Conservation (phyloP, 53 echinoderm and acorn worm genomes). For the Crossaster papposus region DNA sequence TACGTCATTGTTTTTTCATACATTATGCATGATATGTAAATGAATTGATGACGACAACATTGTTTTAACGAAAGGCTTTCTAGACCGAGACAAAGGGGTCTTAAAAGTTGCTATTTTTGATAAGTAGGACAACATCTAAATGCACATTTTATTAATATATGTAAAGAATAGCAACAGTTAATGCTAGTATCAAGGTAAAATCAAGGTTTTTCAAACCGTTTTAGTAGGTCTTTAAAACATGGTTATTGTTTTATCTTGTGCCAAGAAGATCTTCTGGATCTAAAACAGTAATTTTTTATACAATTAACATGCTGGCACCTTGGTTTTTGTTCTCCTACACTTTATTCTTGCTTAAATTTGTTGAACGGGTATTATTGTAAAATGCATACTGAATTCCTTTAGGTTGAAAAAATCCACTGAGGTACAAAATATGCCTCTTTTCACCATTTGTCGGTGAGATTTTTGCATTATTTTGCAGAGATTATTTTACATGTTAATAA, state of each 20-base stretch:
- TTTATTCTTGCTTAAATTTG: slow-evolving; percentile 54
- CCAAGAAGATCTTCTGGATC: neutral
- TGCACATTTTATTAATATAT: too few relatives aligned
- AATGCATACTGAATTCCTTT: slow-evolving; percentile 33
- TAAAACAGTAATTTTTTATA: slow-evolving; percentile 26
- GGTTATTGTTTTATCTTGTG: slow-evolving; percentile 14
- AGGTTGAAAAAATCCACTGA: slow-evolving; percentile 16
- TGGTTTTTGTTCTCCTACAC: neutral
- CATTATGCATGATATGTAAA: too few relatives aligned
- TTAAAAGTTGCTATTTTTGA: too few relatives aligned
- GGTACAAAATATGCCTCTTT: slow-evolving; percentile 25
- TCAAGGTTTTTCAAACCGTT: too few relatives aligned
- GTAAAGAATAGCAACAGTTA: too few relatives aligned
- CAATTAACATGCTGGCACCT: neutral
- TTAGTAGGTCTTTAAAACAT: too few relatives aligned
- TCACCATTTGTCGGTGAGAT: neutral
- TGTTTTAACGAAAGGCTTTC: too few relatives aligned
- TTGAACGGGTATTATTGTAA: slow-evolving; percentile 55
- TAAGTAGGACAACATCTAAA: too few relatives aligned
- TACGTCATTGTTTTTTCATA: too few relatives aligned
- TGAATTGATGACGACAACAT: too few relatives aligned
- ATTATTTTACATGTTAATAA: neutral
- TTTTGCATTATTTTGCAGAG: neutral
- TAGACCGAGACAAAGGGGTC: too few relatives aligned
- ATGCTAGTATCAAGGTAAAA: too few relatives aligned